Percentiles rank a stretch among this genome's conserved stretches.
Evolutionary conservation across 2,797 vertebrate species (phyloP).

Genomic region (Takifugu rubripes): DNA sequence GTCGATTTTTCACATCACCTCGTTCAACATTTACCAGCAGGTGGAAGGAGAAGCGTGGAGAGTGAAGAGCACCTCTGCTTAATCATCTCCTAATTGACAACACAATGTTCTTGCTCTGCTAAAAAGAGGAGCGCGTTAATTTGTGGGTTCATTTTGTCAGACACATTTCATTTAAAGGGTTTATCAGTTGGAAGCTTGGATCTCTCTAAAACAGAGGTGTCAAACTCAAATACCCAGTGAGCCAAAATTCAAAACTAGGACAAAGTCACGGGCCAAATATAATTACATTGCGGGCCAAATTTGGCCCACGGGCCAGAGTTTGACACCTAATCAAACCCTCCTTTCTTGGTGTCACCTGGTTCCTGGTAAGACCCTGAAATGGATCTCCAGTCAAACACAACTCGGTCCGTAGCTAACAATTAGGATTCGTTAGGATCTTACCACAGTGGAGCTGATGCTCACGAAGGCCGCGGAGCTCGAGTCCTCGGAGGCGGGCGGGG

Average conservation of each 20-base stretch:
- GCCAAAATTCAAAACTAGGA: no score
- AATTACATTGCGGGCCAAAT: no score
- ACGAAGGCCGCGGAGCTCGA: constrained; percentile 77
- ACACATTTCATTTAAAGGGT: background rate
- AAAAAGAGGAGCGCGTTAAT: constrained; percentile 19
- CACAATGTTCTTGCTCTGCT: constrained; percentile 23
- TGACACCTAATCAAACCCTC: no score
- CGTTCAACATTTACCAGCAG: constrained; percentile 51
- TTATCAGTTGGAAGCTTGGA: background rate
- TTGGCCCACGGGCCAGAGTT: no score
- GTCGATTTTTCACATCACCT: constrained; percentile 27
- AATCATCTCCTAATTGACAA: constrained; percentile 46
- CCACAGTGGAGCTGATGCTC: constrained; percentile 84
- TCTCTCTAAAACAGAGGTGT: no score
- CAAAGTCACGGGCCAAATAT: no score
- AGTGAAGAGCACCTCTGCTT: constrained; percentile 41
- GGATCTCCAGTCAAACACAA: no score
- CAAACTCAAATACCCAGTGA: no score
- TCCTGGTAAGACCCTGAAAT: no score
- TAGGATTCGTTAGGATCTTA: constrained; percentile 56
- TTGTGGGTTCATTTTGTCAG: background rate
- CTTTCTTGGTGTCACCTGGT: no score
- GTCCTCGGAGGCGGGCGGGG: constrained; percentile 79
- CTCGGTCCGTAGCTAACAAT: no score
- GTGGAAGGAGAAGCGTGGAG: constrained; percentile 43